Evolutionary conservation across 2,113 vertebrate genomes (phyloP).

Genomic region (Hyla sarda): DNA sequence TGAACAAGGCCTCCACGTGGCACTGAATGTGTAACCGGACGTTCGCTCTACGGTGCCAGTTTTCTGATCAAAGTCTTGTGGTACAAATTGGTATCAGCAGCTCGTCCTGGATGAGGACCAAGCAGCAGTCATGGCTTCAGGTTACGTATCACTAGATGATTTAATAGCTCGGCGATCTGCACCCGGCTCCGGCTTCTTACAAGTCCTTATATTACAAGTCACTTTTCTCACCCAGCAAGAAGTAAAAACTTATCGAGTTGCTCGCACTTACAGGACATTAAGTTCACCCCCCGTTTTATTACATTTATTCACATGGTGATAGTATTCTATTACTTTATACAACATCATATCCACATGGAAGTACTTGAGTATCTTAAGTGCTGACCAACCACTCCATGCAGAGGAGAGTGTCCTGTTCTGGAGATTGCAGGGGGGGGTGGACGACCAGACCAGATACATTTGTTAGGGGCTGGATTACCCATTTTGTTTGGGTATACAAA

Average conservation of each 20-base stretch:
- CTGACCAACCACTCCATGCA: no score
- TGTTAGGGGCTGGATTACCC: no score
- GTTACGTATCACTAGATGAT: slow-evolving; percentile 33
- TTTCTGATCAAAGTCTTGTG: slow-evolving; percentile 48
- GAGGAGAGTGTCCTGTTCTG: no score
- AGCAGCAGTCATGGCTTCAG: slow-evolving; percentile 5
- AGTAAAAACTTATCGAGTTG: neutral
- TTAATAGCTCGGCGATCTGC: neutral
- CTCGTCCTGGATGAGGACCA: slow-evolving; percentile 2
- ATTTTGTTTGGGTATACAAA: no score
- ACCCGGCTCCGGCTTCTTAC: neutral
- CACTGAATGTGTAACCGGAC: slow-evolving; percentile 16
- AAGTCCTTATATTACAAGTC: slow-evolving; percentile 34
- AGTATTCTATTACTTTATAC: neutral
- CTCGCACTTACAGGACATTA: neutral
- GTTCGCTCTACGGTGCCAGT: neutral
- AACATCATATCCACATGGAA: no score
- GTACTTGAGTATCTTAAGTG: no score
- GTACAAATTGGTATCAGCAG: slow-evolving; percentile 20
- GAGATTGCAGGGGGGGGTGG: no score
- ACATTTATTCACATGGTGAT: neutral
- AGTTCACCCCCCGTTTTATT: neutral
- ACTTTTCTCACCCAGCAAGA: slow-evolving; percentile 18
- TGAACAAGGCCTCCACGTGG: slow-evolving; percentile 14
- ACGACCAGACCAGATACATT: no score